Evolutionary conservation across 1,140 invertebrate species (phyloP).

Genomic region (Drosophila murphyi): DNA sequence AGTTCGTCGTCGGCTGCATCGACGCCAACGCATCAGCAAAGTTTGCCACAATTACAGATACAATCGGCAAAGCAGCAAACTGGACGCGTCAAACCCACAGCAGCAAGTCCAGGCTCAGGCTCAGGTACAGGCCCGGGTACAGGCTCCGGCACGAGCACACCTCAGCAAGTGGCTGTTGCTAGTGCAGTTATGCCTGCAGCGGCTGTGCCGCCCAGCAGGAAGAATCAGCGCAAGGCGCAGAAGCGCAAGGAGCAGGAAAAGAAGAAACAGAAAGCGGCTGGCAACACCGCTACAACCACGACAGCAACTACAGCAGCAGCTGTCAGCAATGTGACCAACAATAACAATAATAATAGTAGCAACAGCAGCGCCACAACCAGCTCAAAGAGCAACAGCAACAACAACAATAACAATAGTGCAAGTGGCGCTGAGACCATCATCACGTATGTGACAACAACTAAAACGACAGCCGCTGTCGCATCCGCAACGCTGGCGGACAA

Average conservation of each 20-base stretch:
- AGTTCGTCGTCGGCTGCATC: slow-evolving; percentile 66
- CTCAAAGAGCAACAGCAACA: slow-evolving; percentile 22
- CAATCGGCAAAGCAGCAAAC: slow-evolving; percentile 23
- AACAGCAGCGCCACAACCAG: not conserved
- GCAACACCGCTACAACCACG: slow-evolving; percentile 5
- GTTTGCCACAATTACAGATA: slow-evolving; percentile 8
- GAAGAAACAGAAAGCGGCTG: slow-evolving; percentile 58
- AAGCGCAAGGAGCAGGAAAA: slow-evolving; percentile 70
- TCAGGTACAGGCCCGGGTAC: not conserved
- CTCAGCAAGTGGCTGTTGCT: not conserved
- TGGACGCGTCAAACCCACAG: not conserved
- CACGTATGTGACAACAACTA: slow-evolving; percentile 35
- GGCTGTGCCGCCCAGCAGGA: slow-evolving; percentile 32
- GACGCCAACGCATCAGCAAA: slow-evolving; percentile 60
- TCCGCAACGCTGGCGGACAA: slow-evolving; percentile 29
- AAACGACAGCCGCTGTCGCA: slow-evolving; percentile 44
- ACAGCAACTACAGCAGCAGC: slow-evolving; percentile 11
- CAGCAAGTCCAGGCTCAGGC: not conserved
- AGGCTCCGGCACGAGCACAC: not conserved
- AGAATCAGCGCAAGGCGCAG: slow-evolving; percentile 53
- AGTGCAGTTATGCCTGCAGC: slow-evolving; percentile 9
- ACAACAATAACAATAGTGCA: slow-evolving; percentile 10
- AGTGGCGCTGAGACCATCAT: slow-evolving; percentile 24
- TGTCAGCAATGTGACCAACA: slow-evolving; percentile 3
- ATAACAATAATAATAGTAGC: slow-evolving; percentile 9